Conservation (phyloP, 1,140 invertebrate species). For the Maconellicoccus hirsutus region DNA sequence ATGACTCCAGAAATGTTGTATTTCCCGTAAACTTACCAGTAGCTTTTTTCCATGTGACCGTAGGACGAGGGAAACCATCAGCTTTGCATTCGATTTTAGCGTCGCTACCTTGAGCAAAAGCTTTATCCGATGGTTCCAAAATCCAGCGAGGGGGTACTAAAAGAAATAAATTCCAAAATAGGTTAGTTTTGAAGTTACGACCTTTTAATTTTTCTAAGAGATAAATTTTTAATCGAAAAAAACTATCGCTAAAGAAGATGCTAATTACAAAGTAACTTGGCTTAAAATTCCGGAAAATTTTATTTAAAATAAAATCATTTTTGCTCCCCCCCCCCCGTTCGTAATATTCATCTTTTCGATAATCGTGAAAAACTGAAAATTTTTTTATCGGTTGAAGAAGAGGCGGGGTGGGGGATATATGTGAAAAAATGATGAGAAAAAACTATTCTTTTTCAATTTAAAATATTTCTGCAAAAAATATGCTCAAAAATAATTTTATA, state of each 20-base stretch:
- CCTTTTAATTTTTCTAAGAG: no score
- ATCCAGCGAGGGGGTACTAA: conserved; percentile 94
- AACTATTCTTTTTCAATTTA: no score
- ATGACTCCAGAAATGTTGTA: background rate
- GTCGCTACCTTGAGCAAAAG: conserved; percentile 84
- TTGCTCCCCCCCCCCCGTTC: no score
- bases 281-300: no score
- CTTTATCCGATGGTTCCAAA: conserved; percentile 86
- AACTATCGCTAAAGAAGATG: background rate
- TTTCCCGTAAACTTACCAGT: conserved; percentile 69
- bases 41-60: conserved; percentile 89
- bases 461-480: no score
- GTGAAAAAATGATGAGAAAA: no score
- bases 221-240: background rate
- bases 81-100: conserved; percentile 90
- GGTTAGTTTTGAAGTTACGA: background rate
- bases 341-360: no score
- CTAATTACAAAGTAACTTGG: background rate
- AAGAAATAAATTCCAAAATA: conserved; percentile 31
- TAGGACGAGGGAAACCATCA: conserved; percentile 85
- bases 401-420: no score
- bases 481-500: no score
- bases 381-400: no score
- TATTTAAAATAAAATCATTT: no score
- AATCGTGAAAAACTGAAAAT: no score